These are phyloP conservation scores for Chloroceryle aenea DNA, from an alignment of 2,113 vertebrate genomes.

Conservation along the genomic window DNA sequence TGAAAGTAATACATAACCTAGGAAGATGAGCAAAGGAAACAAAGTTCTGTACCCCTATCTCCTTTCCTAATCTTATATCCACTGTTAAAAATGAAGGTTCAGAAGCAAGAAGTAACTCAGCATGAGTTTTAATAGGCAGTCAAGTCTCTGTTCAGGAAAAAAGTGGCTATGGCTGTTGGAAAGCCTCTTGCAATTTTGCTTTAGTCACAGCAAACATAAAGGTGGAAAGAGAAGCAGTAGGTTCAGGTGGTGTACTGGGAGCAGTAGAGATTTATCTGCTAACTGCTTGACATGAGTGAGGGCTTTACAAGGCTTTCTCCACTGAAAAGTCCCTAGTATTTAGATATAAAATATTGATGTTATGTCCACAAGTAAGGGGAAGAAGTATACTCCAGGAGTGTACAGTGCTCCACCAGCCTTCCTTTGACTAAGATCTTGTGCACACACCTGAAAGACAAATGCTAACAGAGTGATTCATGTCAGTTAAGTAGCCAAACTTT, in stretches of 20 bases:
- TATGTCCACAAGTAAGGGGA: neutral
- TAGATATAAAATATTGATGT: neutral
- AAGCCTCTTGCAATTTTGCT: neutral
- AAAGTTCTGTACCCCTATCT: neutral
- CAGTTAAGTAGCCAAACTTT: neutral
- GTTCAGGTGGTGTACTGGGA: neutral
- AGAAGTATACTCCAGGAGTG: neutral
- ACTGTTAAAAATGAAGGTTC: neutral
- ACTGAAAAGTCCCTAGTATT: neutral
- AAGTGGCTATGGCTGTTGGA: neutral
- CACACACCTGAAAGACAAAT: neutral
- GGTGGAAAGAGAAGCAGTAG: neutral
- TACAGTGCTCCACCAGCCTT: neutral
- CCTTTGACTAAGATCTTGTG: neutral
- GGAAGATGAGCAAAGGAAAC: neutral
- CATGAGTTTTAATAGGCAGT: neutral
- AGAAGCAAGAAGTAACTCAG: neutral
- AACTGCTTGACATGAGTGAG: fast-evolving
- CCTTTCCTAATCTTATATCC: neutral
- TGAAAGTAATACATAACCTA: neutral
- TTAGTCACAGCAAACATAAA: neutral
- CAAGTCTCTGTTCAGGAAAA: neutral
- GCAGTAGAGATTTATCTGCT: neutral
- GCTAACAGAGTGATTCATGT: neutral
- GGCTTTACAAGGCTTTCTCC: neutral